Base-by-base conservation (phyloP, 2,113 vertebrate species). In the Pelmatolapia mariae region DNA sequence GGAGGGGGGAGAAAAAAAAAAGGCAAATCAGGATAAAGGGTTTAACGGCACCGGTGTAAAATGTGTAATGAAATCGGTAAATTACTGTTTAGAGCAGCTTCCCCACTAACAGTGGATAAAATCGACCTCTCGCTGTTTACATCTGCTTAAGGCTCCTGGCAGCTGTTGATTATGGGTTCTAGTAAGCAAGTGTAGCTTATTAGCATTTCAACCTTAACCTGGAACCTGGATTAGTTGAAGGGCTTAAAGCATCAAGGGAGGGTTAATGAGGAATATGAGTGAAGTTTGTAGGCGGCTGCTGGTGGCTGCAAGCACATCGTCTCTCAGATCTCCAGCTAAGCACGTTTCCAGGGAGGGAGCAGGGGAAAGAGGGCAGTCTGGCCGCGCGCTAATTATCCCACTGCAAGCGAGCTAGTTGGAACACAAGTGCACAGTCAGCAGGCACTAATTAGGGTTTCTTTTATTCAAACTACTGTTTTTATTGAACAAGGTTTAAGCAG, bases 391-490 rank as follows among this genome's bases (percentile, higher is more conserved):
- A 95, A 96, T 95, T 95, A 95, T 92, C 92, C 93, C 61, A 86
- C 91, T 89, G 91, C 91, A 89, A 91, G 93, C 79, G 76, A 91
- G 92, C 89, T 92, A 86, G 93, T 89, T 86, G 89, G 86, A 92
- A 86, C 91, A 92, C 92, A 91, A 95, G 95, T 95, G 95, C 95
- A 90, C 87, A 94, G 95, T 95, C 94, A 95, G 94, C 94, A 94
- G 92, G 92, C 92, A 81, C 92, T 96, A 95, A 96, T 95, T 95
- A 93, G 91, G 83, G 84, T 88, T 94, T 91, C 91, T 94, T 94
- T 94, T 94, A 95, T 95, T 95, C 90, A 92, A 93, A 95, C 92
- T 83, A 90, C 89, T 94, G 95, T 93, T 95, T 93, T 95, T 90
- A 93, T 94, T 94, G 91, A 94, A 93, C 92, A 86, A 81, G 89